A percentile compares a stretch with the other conserved stretches of the same genome.
Evolutionary conservation across 2,797 vertebrate species (phyloP).

Genomic region (Syndactyla subalaris): DNA sequence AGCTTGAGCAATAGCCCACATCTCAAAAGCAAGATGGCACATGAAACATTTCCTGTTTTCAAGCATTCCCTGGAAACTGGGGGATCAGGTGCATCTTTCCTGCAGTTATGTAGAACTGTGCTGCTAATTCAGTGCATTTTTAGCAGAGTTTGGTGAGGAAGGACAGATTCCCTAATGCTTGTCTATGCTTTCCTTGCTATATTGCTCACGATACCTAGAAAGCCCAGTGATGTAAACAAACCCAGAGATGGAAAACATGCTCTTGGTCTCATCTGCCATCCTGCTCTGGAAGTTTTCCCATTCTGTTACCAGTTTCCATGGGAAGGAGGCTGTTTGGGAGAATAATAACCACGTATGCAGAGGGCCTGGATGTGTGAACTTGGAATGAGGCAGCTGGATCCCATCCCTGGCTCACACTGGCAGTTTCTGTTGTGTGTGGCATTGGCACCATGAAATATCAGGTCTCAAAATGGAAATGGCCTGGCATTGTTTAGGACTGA

Average conservation of each 20-base stretch:
- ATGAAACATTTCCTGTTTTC: neutral
- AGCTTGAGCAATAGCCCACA: neutral
- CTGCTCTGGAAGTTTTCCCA: neutral
- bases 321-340: neutral
- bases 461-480: constrained; percentile 70
- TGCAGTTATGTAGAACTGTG: neutral
- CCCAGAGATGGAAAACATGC: neutral
- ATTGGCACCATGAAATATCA: constrained; percentile 62
- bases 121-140: neutral
- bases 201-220: neutral
- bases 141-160: neutral
- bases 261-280: neutral
- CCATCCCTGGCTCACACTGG: neutral
- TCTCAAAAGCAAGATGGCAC: neutral
- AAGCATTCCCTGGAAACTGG: neutral
- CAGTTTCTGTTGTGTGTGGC: constrained; percentile 10
- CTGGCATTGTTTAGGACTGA: constrained; percentile 29
- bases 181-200: neutral
- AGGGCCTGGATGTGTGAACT: neutral
- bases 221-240: neutral
- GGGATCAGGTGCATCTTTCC: neutral
- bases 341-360: neutral
- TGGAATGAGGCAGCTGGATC: constrained; percentile 29
- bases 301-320: neutral
- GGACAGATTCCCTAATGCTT: neutral